Evolutionary conservation across 1,140 invertebrate genomes (phyloP).

Genomic region (Polyergus mexicanus): DNA sequence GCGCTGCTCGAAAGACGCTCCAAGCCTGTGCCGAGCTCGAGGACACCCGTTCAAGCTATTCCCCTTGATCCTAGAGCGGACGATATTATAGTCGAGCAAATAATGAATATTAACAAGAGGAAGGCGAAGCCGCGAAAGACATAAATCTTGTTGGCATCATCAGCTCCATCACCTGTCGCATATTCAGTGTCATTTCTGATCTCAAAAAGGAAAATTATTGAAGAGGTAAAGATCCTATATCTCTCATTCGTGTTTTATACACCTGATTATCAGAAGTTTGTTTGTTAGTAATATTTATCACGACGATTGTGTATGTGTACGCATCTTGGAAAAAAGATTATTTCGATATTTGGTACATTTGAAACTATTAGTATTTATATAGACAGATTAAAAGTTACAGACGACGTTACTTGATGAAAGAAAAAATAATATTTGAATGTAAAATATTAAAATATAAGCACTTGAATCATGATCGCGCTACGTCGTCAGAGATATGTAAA

Average conservation of each 20-base stretch:
- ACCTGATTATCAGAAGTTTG: background rate
- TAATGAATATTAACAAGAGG: slow-evolving; percentile 85
- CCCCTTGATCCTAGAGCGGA: slow-evolving; percentile 84
- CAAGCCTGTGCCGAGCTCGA: slow-evolving; percentile 76
- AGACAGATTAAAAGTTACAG: too few relatives aligned
- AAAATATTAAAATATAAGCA: background rate
- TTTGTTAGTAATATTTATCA: background rate
- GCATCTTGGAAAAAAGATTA: background rate
- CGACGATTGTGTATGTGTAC: background rate
- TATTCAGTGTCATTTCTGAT: slow-evolving; percentile 3
- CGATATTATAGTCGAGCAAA: slow-evolving; percentile 85
- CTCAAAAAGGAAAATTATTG: background rate
- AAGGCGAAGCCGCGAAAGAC: slow-evolving; percentile 85
- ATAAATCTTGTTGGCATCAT: slow-evolving; percentile 61
- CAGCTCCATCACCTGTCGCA: background rate
- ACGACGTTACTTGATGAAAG: background rate
- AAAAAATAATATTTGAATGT: slow-evolving; percentile 15
- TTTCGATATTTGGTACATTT: background rate
- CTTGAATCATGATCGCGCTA: background rate
- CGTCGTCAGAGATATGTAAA: background rate
- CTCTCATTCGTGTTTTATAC: slow-evolving; percentile 23
- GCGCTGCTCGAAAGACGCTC: slow-evolving; percentile 84
- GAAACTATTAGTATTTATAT: slow-evolving; percentile 28
- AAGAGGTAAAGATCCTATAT: background rate
- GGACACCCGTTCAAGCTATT: slow-evolving; percentile 77